Conservation (phyloP, 1,140 invertebrate genomes). For the Papilio polyxenes region DNA sequence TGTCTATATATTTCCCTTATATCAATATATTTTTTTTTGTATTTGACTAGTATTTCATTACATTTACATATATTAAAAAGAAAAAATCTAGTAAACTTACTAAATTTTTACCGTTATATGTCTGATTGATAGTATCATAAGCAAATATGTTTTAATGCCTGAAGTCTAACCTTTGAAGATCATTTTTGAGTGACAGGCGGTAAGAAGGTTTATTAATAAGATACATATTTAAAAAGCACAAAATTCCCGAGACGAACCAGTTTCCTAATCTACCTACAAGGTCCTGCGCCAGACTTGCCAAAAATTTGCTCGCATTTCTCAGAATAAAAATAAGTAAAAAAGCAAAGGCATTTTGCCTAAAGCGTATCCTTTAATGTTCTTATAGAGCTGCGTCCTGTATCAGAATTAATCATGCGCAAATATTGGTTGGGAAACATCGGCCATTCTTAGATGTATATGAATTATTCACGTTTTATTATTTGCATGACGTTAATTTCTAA, state of each 20-base stretch:
- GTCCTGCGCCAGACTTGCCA: constrained; percentile 19
- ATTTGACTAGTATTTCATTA: background rate
- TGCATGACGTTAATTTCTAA: constrained; percentile 13
- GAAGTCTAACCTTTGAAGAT: constrained; percentile 3
- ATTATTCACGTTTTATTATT: constrained; percentile 16
- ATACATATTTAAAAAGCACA: constrained; percentile 16
- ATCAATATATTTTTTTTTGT: background rate
- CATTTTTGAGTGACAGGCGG: constrained; percentile 19
- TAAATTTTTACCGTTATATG: background rate
- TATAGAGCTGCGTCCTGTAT: constrained; percentile 5
- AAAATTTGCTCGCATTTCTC: constrained; percentile 30
- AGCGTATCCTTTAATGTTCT: constrained; percentile 33
- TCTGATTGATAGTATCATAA: background rate
- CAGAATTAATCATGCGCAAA: constrained; percentile 26
- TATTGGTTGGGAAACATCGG: constrained; percentile 3
- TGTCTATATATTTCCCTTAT: background rate
- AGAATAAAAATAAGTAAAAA: constrained; percentile 25
- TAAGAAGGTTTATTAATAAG: background rate
- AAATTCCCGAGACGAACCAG: constrained; percentile 23
- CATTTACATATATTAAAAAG: background rate
- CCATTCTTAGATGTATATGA: constrained; percentile 10
- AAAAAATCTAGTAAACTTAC: background rate
- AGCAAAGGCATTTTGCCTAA: background rate
- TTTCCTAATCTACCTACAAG: constrained; percentile 34
- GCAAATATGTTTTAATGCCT: background rate